A percentile compares a stretch with the other conserved stretches of the same genome.
Evolutionary conservation across 2,888 invertebrate genomes (phyloP).

Genomic region (Stomorhina lunata): DNA sequence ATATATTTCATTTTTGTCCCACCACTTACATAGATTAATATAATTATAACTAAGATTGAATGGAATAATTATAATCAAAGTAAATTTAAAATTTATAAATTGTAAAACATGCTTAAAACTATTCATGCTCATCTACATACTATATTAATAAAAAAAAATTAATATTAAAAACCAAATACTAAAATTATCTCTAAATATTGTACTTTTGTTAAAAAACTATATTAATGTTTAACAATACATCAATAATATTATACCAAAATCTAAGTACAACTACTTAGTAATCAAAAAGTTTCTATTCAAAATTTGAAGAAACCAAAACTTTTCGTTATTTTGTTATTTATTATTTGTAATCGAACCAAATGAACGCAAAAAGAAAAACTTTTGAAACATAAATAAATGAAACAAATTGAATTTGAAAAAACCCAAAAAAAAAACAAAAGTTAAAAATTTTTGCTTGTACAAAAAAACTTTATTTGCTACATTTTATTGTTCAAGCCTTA

Average conservation of each 20-base stretch:
- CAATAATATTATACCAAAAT: neutral
- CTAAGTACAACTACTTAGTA: slow-evolving; percentile 7
- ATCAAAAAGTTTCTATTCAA: slow-evolving; percentile 48
- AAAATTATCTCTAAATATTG: slow-evolving; percentile 12
- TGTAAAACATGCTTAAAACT: slow-evolving; percentile 4
- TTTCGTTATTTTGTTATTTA: slow-evolving; percentile 17
- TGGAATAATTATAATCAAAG: too few species aligned
- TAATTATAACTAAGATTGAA: too few species aligned
- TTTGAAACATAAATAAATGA: slow-evolving; percentile 26
- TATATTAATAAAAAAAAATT: neutral
- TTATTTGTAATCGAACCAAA: slow-evolving; percentile 16
- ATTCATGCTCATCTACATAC: slow-evolving; percentile 10
- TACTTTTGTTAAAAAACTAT: slow-evolving; percentile 16
- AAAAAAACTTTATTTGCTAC: slow-evolving; percentile 62
- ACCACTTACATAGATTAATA: too few species aligned
- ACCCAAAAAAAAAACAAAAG: slow-evolving; percentile 36
- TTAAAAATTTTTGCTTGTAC: slow-evolving; percentile 23
- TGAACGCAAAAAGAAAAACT: slow-evolving; percentile 18
- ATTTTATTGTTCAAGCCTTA: slow-evolving; percentile 69
- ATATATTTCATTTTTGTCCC: too few species aligned
- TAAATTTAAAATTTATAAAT: neutral
- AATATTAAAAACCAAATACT: neutral
- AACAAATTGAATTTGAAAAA: slow-evolving; percentile 49
- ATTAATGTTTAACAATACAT: neutral
- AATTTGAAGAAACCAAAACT: slow-evolving; percentile 10